These are phyloP conservation scores for Lasioglossum calceatum DNA, from an alignment of 2,888 invertebrate genomes.

Conservation along the genomic window DNA sequence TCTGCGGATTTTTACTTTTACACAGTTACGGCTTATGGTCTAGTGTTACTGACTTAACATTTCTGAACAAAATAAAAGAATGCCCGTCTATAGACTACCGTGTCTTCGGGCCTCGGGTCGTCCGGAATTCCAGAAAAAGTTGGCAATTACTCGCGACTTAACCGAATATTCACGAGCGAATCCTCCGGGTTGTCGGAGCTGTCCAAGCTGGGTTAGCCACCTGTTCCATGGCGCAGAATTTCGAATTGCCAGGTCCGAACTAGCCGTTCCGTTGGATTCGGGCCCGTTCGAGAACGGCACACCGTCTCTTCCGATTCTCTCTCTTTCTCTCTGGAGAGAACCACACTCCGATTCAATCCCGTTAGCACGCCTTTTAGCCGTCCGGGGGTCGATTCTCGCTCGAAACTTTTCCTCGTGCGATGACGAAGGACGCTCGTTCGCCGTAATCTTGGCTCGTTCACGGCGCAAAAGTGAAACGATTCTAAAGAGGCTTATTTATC, in stretches of 20 bases:
- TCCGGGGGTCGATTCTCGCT: conserved; percentile 11
- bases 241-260: background rate
- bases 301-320: background rate
- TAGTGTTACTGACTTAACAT: no score
- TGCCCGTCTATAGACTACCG: no score
- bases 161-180: background rate
- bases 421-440: conserved; percentile 32
- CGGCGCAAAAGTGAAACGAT: conserved; percentile 32
- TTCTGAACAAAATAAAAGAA: no score
- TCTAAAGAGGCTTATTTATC: conserved; percentile 32
- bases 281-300: background rate
- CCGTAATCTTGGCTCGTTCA: conserved; percentile 30
- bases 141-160: background rate
- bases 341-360: background rate
- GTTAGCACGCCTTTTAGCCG: background rate
- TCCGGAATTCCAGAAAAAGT: background rate
- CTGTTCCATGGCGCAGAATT: background rate
- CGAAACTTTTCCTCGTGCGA: conserved; percentile 17
- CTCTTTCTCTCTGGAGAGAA: background rate
- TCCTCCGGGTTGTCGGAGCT: background rate
- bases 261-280: background rate
- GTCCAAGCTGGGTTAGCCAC: background rate
- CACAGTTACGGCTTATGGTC: no score
- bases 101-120: background rate
- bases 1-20: no score